A percentile compares a stretch with the other conserved stretches of the same genome.
Evolutionary conservation across 2,888 invertebrate species (phyloP).

Genomic region (Limenitis camilla): DNA sequence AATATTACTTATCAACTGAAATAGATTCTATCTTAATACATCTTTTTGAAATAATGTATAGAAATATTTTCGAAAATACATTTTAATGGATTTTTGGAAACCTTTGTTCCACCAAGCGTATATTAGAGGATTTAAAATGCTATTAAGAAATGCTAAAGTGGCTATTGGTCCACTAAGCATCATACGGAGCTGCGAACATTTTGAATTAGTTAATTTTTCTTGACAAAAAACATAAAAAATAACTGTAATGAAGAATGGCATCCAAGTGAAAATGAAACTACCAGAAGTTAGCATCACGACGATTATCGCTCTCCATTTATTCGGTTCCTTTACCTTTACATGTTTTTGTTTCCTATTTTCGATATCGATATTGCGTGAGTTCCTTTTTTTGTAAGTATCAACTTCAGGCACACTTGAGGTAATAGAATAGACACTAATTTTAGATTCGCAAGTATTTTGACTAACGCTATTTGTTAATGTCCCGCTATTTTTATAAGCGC

Average conservation of each 20-base stretch:
- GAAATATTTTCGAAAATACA: slow-evolving; percentile 36
- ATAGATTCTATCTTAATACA: not conserved
- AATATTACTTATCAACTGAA: not conserved
- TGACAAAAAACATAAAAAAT: slow-evolving; percentile 72
- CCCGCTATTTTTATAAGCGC: slow-evolving; percentile 14
- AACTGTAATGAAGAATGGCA: slow-evolving; percentile 76
- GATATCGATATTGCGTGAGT: slow-evolving; percentile 16
- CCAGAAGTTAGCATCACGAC: slow-evolving; percentile 77
- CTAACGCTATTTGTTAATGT: slow-evolving; percentile 23
- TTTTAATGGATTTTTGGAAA: slow-evolving; percentile 68
- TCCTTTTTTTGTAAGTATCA: slow-evolving; percentile 25
- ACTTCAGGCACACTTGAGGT: slow-evolving; percentile 36
- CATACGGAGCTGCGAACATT: slow-evolving; percentile 63
- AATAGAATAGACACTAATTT: slow-evolving; percentile 45
- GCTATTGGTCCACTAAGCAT: slow-evolving; percentile 75
- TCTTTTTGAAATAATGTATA: slow-evolving; percentile 15
- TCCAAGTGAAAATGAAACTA: slow-evolving; percentile 77
- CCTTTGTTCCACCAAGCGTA: slow-evolving; percentile 84
- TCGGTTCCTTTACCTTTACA: slow-evolving; percentile 46
- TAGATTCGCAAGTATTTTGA: slow-evolving; percentile 36
- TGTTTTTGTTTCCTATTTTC: slow-evolving; percentile 12
- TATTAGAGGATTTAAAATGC: slow-evolving; percentile 77
- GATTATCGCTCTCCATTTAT: slow-evolving; percentile 77
- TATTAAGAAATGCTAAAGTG: slow-evolving; percentile 76
- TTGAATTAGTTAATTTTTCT: slow-evolving; percentile 52